Evolutionary conservation across 1,140 invertebrate genomes (phyloP), one percentile per base, ranked within the genome.

Genomic region (Trypoxylus dichotomus): DNA sequence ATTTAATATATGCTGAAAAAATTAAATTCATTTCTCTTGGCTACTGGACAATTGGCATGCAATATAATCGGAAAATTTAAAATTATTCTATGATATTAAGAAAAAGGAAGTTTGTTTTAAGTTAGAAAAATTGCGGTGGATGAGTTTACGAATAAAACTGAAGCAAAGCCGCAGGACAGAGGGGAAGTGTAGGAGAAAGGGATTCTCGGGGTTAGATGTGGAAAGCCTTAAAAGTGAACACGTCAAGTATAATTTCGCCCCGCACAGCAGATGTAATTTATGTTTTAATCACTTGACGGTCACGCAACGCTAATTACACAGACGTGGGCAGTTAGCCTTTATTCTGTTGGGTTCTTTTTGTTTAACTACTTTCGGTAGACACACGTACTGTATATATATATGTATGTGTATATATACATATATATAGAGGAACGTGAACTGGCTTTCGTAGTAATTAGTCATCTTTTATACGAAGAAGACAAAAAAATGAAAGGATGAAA

Each of bases 221-320:
- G 60, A 68, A 68, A 68, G 60, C 68, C 77, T 58, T 79, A 75
- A 76, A 80, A 79, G 81, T 80, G 77, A 79, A 77, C 77, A 83
- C 82, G 81, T 83, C 82, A 82, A 79, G 81, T 81, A 80, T 82
- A 83, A 83, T 83, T 83, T 83, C 82, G 81, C 81, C 77, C 77
- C 21, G 60, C 24, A 8, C 60, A 29, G 60, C 76, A 74, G 77
- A 76, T 78, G 81, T 83, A 83, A 83, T 83, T 83, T 83, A 82
- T 83, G 81, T 83, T 83, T 83, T 83, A 83, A 83, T 83, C 82
- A 83, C 80, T 83, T 75, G 75, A 80, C 76, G 80, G 80, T 83
- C 82, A 83, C 82, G 82, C 82, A 81, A 83, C 79, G 75, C 79
- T 83, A 83, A 83, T 83, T 83, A 83, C 80, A 81, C 79, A 79